Conservation (phyloP, 2,797 vertebrate genomes). For the Schizothorax lantsangensis region DNA sequence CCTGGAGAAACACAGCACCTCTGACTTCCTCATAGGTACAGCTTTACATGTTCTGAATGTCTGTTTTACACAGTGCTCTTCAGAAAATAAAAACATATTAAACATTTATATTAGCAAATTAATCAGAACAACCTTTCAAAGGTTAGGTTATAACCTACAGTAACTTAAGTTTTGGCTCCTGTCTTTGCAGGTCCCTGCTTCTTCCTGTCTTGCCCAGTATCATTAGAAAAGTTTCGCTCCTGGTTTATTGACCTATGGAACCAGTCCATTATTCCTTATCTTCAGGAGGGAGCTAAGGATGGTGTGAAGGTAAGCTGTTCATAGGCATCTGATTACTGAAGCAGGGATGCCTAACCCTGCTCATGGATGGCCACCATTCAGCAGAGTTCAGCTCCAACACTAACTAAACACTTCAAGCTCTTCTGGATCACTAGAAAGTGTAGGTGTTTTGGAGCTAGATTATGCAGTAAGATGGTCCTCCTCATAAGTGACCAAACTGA, state of each 20-base stretch:
- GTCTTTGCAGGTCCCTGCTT: conserved; percentile 89
- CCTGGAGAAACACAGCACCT: conserved; percentile 97
- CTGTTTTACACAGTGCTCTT: not conserved
- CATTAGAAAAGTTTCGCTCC: conserved; percentile 90
- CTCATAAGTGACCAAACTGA: not conserved
- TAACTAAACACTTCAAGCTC: not conserved
- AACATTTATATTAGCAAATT: not conserved
- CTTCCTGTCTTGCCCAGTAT: conserved; percentile 94
- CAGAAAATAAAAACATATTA: not conserved
- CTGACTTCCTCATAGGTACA: conserved; percentile 96
- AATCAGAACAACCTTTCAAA: not conserved
- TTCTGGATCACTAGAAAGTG: not conserved
- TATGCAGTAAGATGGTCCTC: not conserved
- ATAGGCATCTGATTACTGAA: not conserved
- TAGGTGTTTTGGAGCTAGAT: not conserved
- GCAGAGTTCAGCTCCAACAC: not conserved
- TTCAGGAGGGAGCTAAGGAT: conserved; percentile 95
- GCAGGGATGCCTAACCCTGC: not conserved
- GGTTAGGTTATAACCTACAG: not conserved
- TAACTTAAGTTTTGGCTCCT: not conserved
- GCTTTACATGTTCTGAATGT: not conserved
- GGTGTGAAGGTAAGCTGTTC: conserved; percentile 85
- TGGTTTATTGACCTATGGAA: conserved; percentile 99
- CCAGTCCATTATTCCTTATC: conserved; percentile 96
- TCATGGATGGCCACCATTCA: not conserved